Base-by-base conservation (phyloP, 2,888 invertebrate species). In the Megastigmus dorsalis region DNA sequence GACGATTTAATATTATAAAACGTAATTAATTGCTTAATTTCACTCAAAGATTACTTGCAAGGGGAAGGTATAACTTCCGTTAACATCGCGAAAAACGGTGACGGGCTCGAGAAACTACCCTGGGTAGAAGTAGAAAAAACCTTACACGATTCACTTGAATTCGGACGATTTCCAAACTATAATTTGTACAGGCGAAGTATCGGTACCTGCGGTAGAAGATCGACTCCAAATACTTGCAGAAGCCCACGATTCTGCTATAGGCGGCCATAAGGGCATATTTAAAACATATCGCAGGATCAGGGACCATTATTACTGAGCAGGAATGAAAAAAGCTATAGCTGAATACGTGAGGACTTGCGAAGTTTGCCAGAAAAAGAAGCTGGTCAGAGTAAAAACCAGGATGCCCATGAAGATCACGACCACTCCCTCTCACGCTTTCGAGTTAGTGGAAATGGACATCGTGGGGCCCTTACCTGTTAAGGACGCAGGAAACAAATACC, bases 301-400 rank as follows among this genome's bases (percentile, higher is more conserved):
- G 0, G 52, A 60, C 20, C 3, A 18, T 26, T 67, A 28, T 36
- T 62, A 23, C 15, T 66, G 45, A 45, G 18, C 6, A 0, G 38
- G 36, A 0, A 66, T 73, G 33, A 50, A 33, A 30, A 36, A 59
- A 1, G 59, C 66, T 0, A 26, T 73, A 1, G 3, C 28, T 1
- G n/a, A 60, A 28, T 59, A 52, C 7, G 50, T 73, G 0, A 54
- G 13, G 23, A 54, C 41, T 0, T 67, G 66, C 4, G 54, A 60
- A 10, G 59, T 20, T 1, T 73, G 73, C 20, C 73, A 67, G 10
- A 59, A 15, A 18, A 4, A 20, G 1, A 59, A 72, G 10, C 28
- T 72, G 13, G 65, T 57, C 10, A 52, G 54, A 0, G 23, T 52
- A n/a, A 63, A 63, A 38, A 63, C 63, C 0, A 63, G 38, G 5